Evolutionary conservation across 2,888 invertebrate genomes (phyloP), one percentile per base, ranked within the genome.

Genomic region (Hydraecia micacea): DNA sequence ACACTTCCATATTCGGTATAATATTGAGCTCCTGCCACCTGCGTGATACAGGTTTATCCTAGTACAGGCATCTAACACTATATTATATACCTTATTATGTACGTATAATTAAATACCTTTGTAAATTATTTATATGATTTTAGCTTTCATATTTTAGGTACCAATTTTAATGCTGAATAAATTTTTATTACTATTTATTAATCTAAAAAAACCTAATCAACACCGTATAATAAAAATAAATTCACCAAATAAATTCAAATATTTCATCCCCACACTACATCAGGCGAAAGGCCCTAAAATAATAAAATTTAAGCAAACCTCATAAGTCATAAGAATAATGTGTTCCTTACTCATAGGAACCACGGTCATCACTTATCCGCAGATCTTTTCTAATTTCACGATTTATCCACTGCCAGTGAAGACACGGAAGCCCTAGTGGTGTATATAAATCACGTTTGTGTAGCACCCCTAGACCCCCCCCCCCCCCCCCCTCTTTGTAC

Each of bases 371-470:
- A 92, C 86, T 93, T 92, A 92, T 87, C 88, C 81, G 87, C 93
- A 93, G 92, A 83, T 88, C 84, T 86, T 87, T 89, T 90, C 91
- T 93, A 93, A 93, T 93, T 94, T 93, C 85, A 88, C 89, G 88
- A 94, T 94, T 92, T 93, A 94, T 94, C 87, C 91, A 90, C 91
- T 84, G 81, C 74, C 76, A 83, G 89, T 80, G 86, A 91, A 90
- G 91, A 90, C 90, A 89, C 87, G 86, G 89, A 87, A 80, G 84
- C 91, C 81, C 81, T 88, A 88, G 80, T 84, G 83, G 75, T 85
- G 81, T 66, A 80, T 72, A 92, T 95, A 95, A 95, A 95, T 95
- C 94, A 94, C 87, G 80, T 92, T 93, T 93, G 92, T 91, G 88
- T 90, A 91, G 88, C 85, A 81, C 88, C 91, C 88, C 88, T 87